These are phyloP conservation scores for Chiloscyllium punctatum DNA, from an alignment of 2,797 vertebrate species.

Conservation along the genomic window DNA sequence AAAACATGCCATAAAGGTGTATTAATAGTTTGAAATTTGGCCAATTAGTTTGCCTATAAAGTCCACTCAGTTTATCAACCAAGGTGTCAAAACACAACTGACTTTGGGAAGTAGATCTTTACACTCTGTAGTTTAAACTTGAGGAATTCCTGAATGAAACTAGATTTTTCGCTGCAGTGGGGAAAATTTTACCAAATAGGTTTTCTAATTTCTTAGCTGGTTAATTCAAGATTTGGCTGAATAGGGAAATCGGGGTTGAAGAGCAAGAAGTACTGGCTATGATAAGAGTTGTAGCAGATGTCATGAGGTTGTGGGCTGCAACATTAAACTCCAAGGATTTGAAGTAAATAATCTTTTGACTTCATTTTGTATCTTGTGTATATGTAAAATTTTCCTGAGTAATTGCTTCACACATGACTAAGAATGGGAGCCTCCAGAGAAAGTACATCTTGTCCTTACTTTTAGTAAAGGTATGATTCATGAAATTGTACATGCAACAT, in stretches of 20 bases:
- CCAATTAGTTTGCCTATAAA: background rate
- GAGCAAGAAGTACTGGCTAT: background rate
- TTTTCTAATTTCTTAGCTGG: background rate
- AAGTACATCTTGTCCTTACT: conserved; percentile 25
- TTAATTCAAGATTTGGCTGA: background rate
- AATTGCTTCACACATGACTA: conserved; percentile 29
- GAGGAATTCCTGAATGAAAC: background rate
- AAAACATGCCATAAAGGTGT: background rate
- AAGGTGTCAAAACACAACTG: background rate
- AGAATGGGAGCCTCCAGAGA: conserved; percentile 37
- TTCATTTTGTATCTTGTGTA: background rate
- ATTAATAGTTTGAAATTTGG: background rate
- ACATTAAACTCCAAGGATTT: conserved; percentile 7
- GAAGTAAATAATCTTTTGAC: conserved; percentile 12
- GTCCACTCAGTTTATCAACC: background rate
- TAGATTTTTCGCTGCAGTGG: background rate
- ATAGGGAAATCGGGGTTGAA: background rate
- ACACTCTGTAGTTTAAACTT: background rate
- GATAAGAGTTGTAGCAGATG: background rate
- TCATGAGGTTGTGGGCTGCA: background rate
- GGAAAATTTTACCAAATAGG: background rate
- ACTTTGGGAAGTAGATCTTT: background rate
- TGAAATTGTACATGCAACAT: conserved; percentile 27
- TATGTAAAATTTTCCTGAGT: conserved; percentile 24
- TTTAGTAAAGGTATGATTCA: conserved; percentile 15